Base-by-base conservation (phyloP, 2,888 invertebrate species). In the Anthrax anthrax region DNA sequence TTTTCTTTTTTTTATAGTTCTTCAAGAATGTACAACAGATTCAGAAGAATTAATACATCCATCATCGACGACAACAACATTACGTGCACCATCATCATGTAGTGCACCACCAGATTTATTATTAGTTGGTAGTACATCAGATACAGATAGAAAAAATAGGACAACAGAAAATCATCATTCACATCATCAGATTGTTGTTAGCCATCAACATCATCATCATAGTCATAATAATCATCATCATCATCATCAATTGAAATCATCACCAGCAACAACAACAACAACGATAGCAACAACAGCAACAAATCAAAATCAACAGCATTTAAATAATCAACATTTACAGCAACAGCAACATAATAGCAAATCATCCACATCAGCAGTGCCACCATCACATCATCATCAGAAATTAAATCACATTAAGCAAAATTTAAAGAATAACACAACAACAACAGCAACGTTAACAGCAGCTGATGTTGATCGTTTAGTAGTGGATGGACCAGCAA, bases 21-120 rank as follows among this genome's bases (percentile, higher is more conserved):
- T 75, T 42, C 76, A 75, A 53, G 79, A 79, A 63, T 74, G 78
- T 61, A 72, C 78, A 49, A 79, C 81, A 38, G 81, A 81, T 59
- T 81, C 81, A 0, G 81, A 81, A 57, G 81, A 81, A 62, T 64
- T 81, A 61, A 74, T 81, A 59, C 78, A 78, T 40, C 69, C 67
- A 54, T 64, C 66, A 39, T 70, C 77, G 39, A 75, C 77, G 38
- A 72, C 74, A 39, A 77, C 77, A 14, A 76, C 77, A 32, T 77
- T 77, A 55, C 77, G 77, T 40, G 76, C 77, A 38, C 72, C 74
- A 39, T 77, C 77, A 14, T 76, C 77, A 34, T 77, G 77, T 55
- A 77, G 77, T 42, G 77, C 77, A 9, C 77, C 78, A 12, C 78
- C 78, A 12, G 77, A 78, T 62, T 60, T 77, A 56, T 59, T 78